These are phyloP conservation scores for Halictus quadricinctus DNA, from an alignment of 2,888 invertebrate species.

Conservation along the genomic window DNA sequence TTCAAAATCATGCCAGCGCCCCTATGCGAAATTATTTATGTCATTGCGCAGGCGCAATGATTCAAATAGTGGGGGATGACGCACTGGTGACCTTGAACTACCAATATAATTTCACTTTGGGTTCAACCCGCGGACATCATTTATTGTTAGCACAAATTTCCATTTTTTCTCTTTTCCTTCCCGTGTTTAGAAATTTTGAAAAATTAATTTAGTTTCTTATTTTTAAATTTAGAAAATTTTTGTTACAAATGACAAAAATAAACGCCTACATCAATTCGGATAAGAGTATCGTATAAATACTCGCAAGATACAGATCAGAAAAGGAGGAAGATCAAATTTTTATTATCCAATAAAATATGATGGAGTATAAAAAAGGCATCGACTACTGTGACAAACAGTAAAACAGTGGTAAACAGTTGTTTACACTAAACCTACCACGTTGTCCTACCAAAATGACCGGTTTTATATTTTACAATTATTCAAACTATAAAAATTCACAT, in stretches of 20 bases:
- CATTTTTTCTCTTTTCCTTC: background rate
- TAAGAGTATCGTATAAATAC: background rate
- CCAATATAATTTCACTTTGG: background rate
- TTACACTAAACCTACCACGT: too few species aligned
- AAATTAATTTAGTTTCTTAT: too few species aligned
- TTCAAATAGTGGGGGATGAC: background rate
- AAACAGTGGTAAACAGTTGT: too few species aligned
- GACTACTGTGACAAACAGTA: background rate
- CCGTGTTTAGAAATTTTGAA: background rate
- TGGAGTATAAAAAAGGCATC: background rate
- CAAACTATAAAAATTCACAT: too few species aligned
- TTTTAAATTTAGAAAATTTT: too few species aligned
- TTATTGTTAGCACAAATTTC: background rate
- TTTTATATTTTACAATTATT: too few species aligned
- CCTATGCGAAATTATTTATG: background rate
- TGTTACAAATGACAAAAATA: too few species aligned
- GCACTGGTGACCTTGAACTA: background rate
- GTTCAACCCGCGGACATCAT: background rate
- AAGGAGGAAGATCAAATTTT: background rate
- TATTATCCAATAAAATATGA: background rate
- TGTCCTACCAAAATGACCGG: too few species aligned
- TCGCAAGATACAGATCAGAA: background rate
- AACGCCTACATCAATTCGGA: too few species aligned
- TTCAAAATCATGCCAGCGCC: conserved; percentile 2
- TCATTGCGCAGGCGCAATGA: background rate